Evolutionary conservation across 2,113 vertebrate species (phyloP).

Genomic region (Elgaria multicarinata): DNA sequence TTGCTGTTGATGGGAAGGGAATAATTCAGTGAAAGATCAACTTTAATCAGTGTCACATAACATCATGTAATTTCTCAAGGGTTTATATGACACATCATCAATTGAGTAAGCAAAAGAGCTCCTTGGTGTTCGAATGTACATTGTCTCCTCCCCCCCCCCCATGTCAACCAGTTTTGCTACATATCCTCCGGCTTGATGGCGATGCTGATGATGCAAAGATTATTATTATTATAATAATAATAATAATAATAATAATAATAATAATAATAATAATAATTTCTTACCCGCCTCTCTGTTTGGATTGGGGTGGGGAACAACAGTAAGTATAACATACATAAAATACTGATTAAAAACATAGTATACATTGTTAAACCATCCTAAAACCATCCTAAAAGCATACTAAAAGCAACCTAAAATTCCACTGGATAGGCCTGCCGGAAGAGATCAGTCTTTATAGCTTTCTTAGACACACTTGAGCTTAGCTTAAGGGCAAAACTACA

Average conservation of each 20-base stretch:
- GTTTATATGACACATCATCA: slow-evolving; percentile 33
- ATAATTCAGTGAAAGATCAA: slow-evolving; percentile 63
- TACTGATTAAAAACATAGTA: no score
- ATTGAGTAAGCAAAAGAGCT: slow-evolving; percentile 45
- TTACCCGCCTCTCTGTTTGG: no score
- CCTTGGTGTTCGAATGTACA: slow-evolving; percentile 13
- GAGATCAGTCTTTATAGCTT: no score
- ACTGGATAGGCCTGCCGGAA: no score
- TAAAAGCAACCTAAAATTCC: no score
- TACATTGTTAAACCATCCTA: no score
- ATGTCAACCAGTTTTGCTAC: background rate
- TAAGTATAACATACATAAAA: no score
- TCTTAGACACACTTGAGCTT: background rate
- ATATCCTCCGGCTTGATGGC: slow-evolving; percentile 23
- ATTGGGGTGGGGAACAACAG: no score
- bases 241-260: no score
- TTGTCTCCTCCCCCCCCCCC: background rate
- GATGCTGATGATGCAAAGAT: background rate
- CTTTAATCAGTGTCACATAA: slow-evolving; percentile 58
- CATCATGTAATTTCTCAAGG: slow-evolving; percentile 39
- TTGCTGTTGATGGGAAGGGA: slow-evolving; percentile 42
- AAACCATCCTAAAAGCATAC: no score
- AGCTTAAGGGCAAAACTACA: background rate
- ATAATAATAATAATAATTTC: no score
- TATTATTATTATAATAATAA: no score